phyloP scores from a whole-genome alignment of 2,888 invertebrate species.

The Abrostola triplasia region DNA sequence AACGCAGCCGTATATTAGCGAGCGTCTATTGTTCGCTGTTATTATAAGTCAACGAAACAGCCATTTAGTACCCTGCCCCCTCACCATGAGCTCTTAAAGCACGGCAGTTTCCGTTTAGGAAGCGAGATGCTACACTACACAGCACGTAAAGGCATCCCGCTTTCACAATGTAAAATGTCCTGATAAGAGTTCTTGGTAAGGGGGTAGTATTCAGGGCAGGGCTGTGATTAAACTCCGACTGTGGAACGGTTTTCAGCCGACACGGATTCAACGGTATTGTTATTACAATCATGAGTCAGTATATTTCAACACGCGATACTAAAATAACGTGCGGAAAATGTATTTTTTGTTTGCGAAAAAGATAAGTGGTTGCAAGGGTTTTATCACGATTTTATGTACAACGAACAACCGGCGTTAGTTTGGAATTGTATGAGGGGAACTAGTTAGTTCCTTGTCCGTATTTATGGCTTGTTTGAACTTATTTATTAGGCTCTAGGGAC shows the following conservation, averaged over 20 bases:
- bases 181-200: slow-evolving; percentile 8
- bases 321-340: slow-evolving; percentile 56
- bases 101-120: too few species aligned
- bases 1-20: slow-evolving; percentile 33
- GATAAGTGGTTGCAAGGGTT: slow-evolving; percentile 31
- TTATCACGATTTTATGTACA: slow-evolving; percentile 39
- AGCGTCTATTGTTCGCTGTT: slow-evolving; percentile 48
- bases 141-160: too few species aligned
- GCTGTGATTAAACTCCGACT: slow-evolving; percentile 43
- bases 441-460: slow-evolving; percentile 26
- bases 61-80: slow-evolving; percentile 46
- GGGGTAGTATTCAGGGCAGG: slow-evolving; percentile 18
- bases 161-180: too few species aligned
- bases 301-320: slow-evolving; percentile 63
- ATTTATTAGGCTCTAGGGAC: slow-evolving; percentile 36
- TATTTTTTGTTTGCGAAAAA: slow-evolving; percentile 54
- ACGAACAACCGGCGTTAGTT: slow-evolving; percentile 4
- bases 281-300: slow-evolving; percentile 61
- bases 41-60: slow-evolving; percentile 46
- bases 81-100: too few species aligned
- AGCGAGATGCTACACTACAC: too few species aligned
- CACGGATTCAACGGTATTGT: slow-evolving; percentile 53
- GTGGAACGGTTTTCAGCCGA: slow-evolving; percentile 40
- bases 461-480: slow-evolving; percentile 19
- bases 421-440: slow-evolving; percentile 33